These are phyloP conservation scores for Nyctibius grandis DNA, from an alignment of 2,797 vertebrate species.

Conservation along the genomic window DNA sequence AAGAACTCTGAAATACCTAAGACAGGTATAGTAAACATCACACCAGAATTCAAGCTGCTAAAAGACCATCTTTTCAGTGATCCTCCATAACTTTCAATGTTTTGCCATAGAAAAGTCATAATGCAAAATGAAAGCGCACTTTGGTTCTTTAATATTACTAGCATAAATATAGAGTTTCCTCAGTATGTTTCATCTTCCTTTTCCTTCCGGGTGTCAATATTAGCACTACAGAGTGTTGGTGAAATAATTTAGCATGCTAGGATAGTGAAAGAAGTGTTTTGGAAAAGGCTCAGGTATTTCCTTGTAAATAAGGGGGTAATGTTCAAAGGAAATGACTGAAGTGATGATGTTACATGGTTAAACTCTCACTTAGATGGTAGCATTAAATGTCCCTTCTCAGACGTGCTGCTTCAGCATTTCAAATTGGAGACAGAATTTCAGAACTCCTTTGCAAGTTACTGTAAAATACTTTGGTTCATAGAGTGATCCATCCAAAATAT, in stretches of 20 bases:
- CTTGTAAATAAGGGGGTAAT: neutral
- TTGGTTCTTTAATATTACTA: neutral
- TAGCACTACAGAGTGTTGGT: neutral
- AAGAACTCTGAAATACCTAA: neutral
- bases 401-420: neutral
- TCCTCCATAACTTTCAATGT: neutral
- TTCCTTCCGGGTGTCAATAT: neutral
- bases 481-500: neutral
- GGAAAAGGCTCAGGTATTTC: slow-evolving; percentile 23
- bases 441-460: neutral
- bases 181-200: neutral
- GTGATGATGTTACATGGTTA: neutral
- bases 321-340: neutral
- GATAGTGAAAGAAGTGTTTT: neutral
- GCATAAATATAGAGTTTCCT: neutral
- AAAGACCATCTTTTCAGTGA: neutral
- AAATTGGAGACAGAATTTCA: neutral
- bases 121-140: neutral
- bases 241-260: neutral
- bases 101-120: neutral
- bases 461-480: neutral
- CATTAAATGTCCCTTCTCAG: neutral
- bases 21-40: neutral
- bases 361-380: neutral
- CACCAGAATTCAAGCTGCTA: neutral